Percentiles rank a stretch among this genome's conserved stretches.
phyloP scores from a whole-genome alignment of 2,888 invertebrate genomes.

The Pilophorus perplexus region DNA sequence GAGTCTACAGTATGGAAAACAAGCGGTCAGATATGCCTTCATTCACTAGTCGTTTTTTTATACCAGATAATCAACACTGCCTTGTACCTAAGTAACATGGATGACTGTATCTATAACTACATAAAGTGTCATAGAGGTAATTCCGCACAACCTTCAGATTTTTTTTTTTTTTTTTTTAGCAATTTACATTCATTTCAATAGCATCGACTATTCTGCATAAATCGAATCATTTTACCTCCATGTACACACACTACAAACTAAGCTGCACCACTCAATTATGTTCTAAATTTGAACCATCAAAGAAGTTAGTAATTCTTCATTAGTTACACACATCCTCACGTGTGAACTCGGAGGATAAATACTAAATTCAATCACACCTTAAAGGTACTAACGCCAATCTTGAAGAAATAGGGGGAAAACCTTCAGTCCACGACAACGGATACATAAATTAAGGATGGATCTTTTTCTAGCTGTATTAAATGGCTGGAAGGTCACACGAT shows the following conservation, averaged over 20 bases:
- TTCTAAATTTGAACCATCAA: constrained; percentile 7
- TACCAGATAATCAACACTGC: constrained; percentile 36
- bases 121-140: constrained; percentile 16
- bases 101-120: constrained; percentile 22
- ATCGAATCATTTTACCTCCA: constrained; percentile 8
- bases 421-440: not conserved
- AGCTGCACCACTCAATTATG: constrained; percentile 24
- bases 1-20: not conserved
- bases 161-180: too few relatives aligned
- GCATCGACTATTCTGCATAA: too few relatives aligned
- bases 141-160: constrained; percentile 10
- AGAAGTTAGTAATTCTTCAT: constrained; percentile 28
- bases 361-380: constrained; percentile 14
- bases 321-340: constrained; percentile 26
- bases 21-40: not conserved
- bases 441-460: not conserved
- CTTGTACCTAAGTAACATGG: constrained; percentile 21
- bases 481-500: not conserved
- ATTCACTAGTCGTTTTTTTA: not conserved
- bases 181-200: too few relatives aligned
- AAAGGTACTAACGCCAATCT: too few relatives aligned
- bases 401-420: too few relatives aligned
- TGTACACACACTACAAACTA: constrained; percentile 23
- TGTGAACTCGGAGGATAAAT: not conserved
- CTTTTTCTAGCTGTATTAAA: not conserved